Evolutionary conservation across 2,888 invertebrate species (phyloP), one percentile per base, ranked within the genome.

Genomic region (Lampropteryx suffumata): DNA sequence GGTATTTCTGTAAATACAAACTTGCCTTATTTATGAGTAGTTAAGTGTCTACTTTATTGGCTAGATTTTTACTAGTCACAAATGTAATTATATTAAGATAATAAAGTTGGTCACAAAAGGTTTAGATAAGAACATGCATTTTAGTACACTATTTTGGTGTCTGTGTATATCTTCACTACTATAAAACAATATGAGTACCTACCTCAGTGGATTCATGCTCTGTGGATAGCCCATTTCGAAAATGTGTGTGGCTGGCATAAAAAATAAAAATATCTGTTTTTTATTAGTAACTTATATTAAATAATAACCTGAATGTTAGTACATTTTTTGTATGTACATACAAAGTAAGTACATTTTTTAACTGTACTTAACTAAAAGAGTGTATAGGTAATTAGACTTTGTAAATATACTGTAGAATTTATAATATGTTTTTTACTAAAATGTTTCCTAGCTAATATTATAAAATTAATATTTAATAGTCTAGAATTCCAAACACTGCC

Each of bases 11-110:
- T 89, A 89, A 85, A 88, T 89, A 88, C 61, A 64, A 73, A 79
- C 83, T 84, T 87, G 66, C 69, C 65, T 67, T 69, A 85, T 86
- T 87, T 87, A 87, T 87, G 74, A 79, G 70, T 78, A 79, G 71
- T 65, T 77, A 76, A 72, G 68, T 70, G 67, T 72, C 72, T 79
- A 76, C 76, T 77, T 79, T 76, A 79, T 69, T 67, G 89, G 86
- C 89, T 89, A 89, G 88, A 79, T 76, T 79, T 79, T 80, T 73
- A 74, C 89, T 89, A 89, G 89, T 89, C 89, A 89, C 69, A 76
- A 73, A 74, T 75, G 65, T 72, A 69, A 70, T 66, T 64, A 70
- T 66, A 61, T 59, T 59, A 61, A 63, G 50, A 35, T 28, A 52
- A 55, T 54, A 41, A 60, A 61, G 58, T 65, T 50, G 62, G 73